Evolutionary conservation across 1,140 invertebrate genomes (phyloP), one percentile per base, ranked within the genome.

Genomic region (Dinothrombium tinctorium): DNA sequence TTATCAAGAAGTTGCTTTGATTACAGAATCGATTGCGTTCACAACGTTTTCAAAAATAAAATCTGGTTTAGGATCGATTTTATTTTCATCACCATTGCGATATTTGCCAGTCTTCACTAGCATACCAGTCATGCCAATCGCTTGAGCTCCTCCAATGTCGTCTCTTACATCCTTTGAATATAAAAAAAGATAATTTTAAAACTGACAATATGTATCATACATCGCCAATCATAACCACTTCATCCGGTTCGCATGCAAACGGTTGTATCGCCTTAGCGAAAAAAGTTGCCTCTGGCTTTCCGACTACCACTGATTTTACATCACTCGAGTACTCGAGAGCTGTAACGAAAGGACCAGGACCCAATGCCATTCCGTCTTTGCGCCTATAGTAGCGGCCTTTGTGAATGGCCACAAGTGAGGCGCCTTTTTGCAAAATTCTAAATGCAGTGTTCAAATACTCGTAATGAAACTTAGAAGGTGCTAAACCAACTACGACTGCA

Each of bases 141-240:
- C 56, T 55, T 74, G 69, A 3, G 80, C 76, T 8, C 80, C 80
- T 39, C 59, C 60, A 41, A 84, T 61, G 54, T 86, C 81, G 62
- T 82, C 77, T 45, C 59, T 63, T 1, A 73, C 72, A 65, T 84
- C 80, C 76, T 84, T 50, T n/a, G n/a, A n/a, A n/a, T n/a, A n/a
- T n/a, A n/a, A n/a, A n/a, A n/a, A n/a, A n/a, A n/a, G n/a, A n/a
- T 22, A 59, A 57, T 45, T 43, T 40, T 47, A 49, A 43, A 26
- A 33, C 33, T 24, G 24, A 41, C 25, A 39, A 21, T 31, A 4
- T 12, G 9, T 21, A 33, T 38, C 64, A 59, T 66, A 82, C 79
- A 70, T 84, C 82, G 41, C 81, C 82, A 59, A 87, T 82, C 80
- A 87, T 87, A 22, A 83, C 59, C 42, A 72, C 69, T 47, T 76